Evolutionary conservation across 1,140 invertebrate genomes (phyloP), one percentile per base, ranked within the genome.

Genomic region (Drosophila novamexicana): DNA sequence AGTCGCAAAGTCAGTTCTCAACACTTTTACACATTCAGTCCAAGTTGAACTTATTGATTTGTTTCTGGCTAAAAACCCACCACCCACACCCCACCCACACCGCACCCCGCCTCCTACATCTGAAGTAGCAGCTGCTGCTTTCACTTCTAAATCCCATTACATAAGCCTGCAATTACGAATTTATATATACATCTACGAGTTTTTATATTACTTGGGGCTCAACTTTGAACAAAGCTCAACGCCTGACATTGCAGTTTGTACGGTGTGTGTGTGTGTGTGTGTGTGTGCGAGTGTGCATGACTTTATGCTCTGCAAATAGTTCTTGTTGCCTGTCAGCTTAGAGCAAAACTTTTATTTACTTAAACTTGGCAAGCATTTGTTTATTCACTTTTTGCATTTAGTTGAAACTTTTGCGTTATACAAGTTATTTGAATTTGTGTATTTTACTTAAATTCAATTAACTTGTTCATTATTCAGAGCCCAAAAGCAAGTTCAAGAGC

Each of bases 101-200:
- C 49, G 7, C n/a, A 50, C 4, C 9, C 10, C 9, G 37, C 12
- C 42, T 36, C 9, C 45, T 47, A 14, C 40, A 39, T 29, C 1
- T 39, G 39, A 29, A 39, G 37, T 34, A 34, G 53, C 10, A 56
- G 34, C 37, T 64, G 42, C 29, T 14, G 14, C 22, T 69, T 56
- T 42, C 36, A 10, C 40, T 47, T 63, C 40, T 58, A 29, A 66
- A 40, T 80, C 42, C 68, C 53, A 65, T 77, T 81, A 76, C 47
- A 77, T 77, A 75, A 82, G 49, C 63, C 47, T 42, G 52, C 72
- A 69, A 83, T 83, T 75, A 63, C 58, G 36, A 59, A 61, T 44
- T 59, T 61, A 44, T 47, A 61, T 68, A 61, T 45, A 69, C 56
- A 61, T 68, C 61, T 53, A 69, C 49, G 49, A 69, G 58, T 36